A percentile compares a stretch with the other conserved stretches of the same genome.
These are phyloP conservation scores for Platycheirus albimanus DNA, from an alignment of 2,888 invertebrate species.

Conservation along the genomic window DNA sequence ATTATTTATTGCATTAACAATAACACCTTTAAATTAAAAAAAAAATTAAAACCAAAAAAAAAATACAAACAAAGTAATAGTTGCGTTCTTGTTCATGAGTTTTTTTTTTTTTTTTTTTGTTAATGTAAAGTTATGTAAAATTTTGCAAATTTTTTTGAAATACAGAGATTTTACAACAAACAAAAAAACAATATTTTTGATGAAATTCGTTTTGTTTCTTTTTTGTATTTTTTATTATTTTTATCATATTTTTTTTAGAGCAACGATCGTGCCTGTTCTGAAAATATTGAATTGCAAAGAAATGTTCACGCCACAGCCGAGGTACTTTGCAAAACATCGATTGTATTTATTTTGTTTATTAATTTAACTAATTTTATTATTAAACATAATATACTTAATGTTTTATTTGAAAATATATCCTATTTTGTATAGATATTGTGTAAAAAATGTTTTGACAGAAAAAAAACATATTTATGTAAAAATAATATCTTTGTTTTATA, in stretches of 20 bases:
- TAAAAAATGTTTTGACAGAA: slow-evolving; percentile 50
- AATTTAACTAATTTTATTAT: slow-evolving; percentile 33
- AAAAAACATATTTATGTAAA: slow-evolving; percentile 56
- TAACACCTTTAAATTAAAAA: slow-evolving; percentile 45
- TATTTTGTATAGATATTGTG: slow-evolving; percentile 62
- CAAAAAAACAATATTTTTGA: slow-evolving; percentile 24
- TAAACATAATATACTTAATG: slow-evolving; percentile 22
- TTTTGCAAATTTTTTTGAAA: neutral
- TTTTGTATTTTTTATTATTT: slow-evolving; percentile 76
- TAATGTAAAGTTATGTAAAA: neutral
- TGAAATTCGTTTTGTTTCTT: slow-evolving; percentile 49
- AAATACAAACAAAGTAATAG: slow-evolving; percentile 39
- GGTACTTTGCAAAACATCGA: slow-evolving; percentile 83
- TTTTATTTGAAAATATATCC: slow-evolving; percentile 45
- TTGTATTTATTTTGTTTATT: slow-evolving; percentile 57
- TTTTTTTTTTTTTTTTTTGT: slow-evolving; percentile 53
- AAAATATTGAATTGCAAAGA: slow-evolving; percentile 83
- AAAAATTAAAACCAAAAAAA: slow-evolving; percentile 8
- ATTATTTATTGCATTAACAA: slow-evolving; percentile 57
- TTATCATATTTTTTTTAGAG: slow-evolving; percentile 81
- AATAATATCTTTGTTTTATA: slow-evolving; percentile 17
- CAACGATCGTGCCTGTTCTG: slow-evolving; percentile 83
- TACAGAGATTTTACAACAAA: slow-evolving; percentile 24
- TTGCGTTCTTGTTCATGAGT: slow-evolving; percentile 45
- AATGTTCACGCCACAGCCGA: slow-evolving; percentile 84